phyloP scores from a whole-genome alignment of 2,797 vertebrate genomes.

The Tachyglossus aculeatus region DNA sequence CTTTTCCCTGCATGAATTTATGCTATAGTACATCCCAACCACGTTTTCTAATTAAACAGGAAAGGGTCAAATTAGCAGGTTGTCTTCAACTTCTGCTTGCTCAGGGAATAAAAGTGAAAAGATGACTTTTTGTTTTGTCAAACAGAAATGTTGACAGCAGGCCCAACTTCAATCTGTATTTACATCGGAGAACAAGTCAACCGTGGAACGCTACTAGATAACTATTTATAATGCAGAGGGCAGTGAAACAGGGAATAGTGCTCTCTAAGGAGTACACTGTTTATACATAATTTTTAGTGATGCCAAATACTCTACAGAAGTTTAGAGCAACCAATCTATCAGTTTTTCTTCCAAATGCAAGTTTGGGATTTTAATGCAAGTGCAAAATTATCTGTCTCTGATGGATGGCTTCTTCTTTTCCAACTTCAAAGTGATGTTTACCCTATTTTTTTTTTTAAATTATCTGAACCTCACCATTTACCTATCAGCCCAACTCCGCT shows the following conservation, averaged over 20 bases:
- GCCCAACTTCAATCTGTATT: constrained; percentile 4
- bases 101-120: constrained; percentile 19
- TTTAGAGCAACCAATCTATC: not conserved
- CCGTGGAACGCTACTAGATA: not conserved
- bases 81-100: constrained; percentile 43
- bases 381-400: too few relatives aligned
- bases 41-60: constrained; percentile 39
- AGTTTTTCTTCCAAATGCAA: constrained; percentile 18
- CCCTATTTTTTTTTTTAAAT: too few relatives aligned
- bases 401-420: too few relatives aligned
- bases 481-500: too few relatives aligned
- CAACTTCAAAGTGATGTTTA: too few relatives aligned
- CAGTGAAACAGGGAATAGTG: constrained; percentile 7
- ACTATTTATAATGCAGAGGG: constrained; percentile 9
- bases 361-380: constrained; percentile 33
- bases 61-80: constrained; percentile 44
- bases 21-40: constrained; percentile 4
- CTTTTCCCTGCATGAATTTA: constrained; percentile 17
- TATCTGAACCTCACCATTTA: too few relatives aligned
- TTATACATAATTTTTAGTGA: constrained; percentile 18
- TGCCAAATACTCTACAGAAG: not conserved
- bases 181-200: constrained; percentile 18
- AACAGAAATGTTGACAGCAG: constrained; percentile 31
- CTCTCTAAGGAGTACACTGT: constrained; percentile 20
- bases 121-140: not conserved